Percentiles rank a stretch among this genome's conserved stretches.
Evolutionary conservation across 2,888 invertebrate genomes (phyloP).

Genomic region (Caenorhabditis uteleia): DNA sequence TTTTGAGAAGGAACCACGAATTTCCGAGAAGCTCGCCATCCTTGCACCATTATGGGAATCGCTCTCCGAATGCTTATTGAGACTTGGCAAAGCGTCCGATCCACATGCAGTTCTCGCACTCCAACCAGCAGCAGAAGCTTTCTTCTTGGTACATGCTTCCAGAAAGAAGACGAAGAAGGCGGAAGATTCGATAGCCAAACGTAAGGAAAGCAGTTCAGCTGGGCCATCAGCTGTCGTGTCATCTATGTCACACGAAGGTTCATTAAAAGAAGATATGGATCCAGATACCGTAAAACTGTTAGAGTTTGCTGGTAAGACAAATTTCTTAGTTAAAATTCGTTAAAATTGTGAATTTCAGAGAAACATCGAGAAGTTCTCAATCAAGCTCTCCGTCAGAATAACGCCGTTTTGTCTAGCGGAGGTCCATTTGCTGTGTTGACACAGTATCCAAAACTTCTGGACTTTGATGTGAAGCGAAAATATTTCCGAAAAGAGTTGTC

Average conservation of each 20-base stretch:
- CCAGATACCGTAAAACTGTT: slow-evolving; percentile 81
- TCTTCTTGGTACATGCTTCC: slow-evolving; percentile 84
- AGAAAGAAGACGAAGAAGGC: slow-evolving; percentile 19
- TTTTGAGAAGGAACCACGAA: slow-evolving; percentile 29
- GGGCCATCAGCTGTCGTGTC: slow-evolving; percentile 17
- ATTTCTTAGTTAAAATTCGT: neutral
- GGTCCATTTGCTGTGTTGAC: slow-evolving; percentile 87
- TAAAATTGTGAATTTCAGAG: slow-evolving; percentile 73
- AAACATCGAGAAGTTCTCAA: slow-evolving; percentile 86
- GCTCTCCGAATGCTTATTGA: slow-evolving; percentile 80
- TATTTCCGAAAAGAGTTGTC: slow-evolving; percentile 87
- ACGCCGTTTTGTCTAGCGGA: slow-evolving; percentile 72
- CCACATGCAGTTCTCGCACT: slow-evolving; percentile 86
- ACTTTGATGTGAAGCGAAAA: slow-evolving; percentile 86
- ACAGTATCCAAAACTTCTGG: slow-evolving; percentile 84
- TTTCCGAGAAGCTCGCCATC: slow-evolving; percentile 12
- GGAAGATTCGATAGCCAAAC: too few relatives aligned
- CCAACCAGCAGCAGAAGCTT: slow-evolving; percentile 87
- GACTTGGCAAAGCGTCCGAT: slow-evolving; percentile 83
- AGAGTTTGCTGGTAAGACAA: slow-evolving; percentile 79
- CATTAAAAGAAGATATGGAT: slow-evolving; percentile 69
- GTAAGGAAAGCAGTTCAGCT: slow-evolving; percentile 26
- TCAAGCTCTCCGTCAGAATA: slow-evolving; percentile 82
- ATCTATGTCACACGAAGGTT: slow-evolving; percentile 19
- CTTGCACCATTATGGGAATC: slow-evolving; percentile 77